Evolutionary conservation across 2,113 vertebrate genomes (phyloP).

Genomic region (Glaucidium brasilianum): DNA sequence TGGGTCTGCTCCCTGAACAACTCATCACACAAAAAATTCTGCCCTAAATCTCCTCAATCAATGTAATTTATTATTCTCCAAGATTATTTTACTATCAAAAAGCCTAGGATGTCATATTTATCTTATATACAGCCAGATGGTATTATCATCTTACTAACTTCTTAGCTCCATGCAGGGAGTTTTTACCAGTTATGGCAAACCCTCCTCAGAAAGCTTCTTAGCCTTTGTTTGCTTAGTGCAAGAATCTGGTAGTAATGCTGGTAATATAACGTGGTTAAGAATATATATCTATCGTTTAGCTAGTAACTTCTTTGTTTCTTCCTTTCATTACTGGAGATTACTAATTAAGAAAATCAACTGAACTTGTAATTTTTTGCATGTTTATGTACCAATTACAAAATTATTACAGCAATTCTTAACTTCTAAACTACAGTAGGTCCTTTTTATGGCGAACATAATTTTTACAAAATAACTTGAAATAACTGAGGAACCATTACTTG

Average conservation of each 20-base stretch:
- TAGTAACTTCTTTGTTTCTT: constrained; percentile 35
- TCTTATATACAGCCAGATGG: background rate
- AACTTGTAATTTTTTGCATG: constrained; percentile 23
- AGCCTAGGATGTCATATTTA: background rate
- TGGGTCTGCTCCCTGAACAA: background rate
- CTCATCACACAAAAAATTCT: background rate
- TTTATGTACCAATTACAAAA: constrained; percentile 45
- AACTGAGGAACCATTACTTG: background rate
- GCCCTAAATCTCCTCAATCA: background rate
- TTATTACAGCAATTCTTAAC: constrained; percentile 34
- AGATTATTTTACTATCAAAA: background rate
- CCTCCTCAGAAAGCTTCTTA: background rate
- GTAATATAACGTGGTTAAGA: background rate
- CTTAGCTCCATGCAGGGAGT: background rate
- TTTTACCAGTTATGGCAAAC: background rate
- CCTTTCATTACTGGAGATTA: constrained; percentile 25
- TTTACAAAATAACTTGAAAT: constrained; percentile 12
- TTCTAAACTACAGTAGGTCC: constrained; percentile 10
- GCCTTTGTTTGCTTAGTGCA: background rate
- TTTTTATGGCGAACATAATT: constrained; percentile 20
- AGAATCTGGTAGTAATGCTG: background rate
- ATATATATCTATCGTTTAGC: background rate
- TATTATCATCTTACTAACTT: background rate
- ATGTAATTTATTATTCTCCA: background rate
- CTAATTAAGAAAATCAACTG: constrained; percentile 51